These are phyloP conservation scores for Euura saliciscinereae DNA, from an alignment of 1,140 invertebrate species.

Conservation along the genomic window DNA sequence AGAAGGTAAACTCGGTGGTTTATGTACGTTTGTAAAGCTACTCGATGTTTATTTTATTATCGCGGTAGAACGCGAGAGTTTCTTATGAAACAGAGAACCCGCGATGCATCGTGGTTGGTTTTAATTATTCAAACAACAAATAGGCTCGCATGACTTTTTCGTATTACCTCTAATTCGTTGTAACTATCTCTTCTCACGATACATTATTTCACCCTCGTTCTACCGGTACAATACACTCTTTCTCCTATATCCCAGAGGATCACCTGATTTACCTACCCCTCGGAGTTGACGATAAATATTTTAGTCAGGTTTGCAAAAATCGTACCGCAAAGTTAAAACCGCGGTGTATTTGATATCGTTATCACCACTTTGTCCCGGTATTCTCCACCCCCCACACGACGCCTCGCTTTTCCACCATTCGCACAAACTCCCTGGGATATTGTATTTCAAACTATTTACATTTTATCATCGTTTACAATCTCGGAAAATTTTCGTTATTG, in stretches of 20 bases:
- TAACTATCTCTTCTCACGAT: slow-evolving; percentile 30
- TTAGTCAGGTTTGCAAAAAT: slow-evolving; percentile 35
- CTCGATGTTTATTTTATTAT: no score
- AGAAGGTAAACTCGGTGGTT: no score
- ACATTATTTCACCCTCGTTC: neutral
- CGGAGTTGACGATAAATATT: slow-evolving; percentile 39
- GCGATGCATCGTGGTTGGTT: slow-evolving; percentile 25
- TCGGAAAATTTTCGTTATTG: slow-evolving; percentile 19
- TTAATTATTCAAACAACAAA: slow-evolving; percentile 46
- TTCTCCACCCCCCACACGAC: slow-evolving; percentile 22
- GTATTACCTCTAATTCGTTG: slow-evolving; percentile 33
- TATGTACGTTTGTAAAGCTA: no score
- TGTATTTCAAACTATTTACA: slow-evolving; percentile 43
- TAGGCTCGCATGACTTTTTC: slow-evolving; percentile 41
- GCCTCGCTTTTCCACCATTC: neutral
- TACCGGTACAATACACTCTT: slow-evolving; percentile 10
- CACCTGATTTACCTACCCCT: slow-evolving; percentile 38
- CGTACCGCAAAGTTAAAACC: slow-evolving; percentile 12
- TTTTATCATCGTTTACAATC: slow-evolving; percentile 39
- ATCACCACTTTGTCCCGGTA: slow-evolving; percentile 8
- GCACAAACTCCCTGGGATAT: slow-evolving; percentile 37
- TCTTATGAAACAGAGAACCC: no score
- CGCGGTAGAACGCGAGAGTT: no score
- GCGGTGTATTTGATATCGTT: slow-evolving; percentile 35
- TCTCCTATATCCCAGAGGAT: slow-evolving; percentile 1